Conservation (phyloP, 1,140 invertebrate species). For the Tetragnatha versicolor region DNA sequence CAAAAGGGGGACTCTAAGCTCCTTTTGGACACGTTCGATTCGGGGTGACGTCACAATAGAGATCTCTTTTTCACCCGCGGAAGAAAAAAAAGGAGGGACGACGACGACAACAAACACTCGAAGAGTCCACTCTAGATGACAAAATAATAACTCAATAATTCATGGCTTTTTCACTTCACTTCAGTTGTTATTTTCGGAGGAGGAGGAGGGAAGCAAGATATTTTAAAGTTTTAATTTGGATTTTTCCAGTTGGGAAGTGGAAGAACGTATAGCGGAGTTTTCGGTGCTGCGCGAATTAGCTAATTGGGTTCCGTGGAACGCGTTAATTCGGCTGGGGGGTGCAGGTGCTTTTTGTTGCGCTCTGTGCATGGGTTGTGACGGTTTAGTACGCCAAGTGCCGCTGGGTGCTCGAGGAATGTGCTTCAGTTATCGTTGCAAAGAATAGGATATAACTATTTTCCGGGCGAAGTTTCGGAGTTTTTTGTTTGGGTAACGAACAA, state of each 20-base stretch:
- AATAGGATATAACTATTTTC: too few relatives aligned
- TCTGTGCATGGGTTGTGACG: too few relatives aligned
- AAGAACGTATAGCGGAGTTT: too few relatives aligned
- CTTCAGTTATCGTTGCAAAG: too few relatives aligned
- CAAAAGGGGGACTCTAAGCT: slow-evolving; percentile 42
- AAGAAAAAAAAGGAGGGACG: slow-evolving; percentile 25
- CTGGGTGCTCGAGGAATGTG: too few relatives aligned
- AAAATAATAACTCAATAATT: slow-evolving; percentile 54
- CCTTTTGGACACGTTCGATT: slow-evolving; percentile 54
- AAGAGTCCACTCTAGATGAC: slow-evolving; percentile 52
- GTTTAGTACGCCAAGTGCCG: too few relatives aligned
- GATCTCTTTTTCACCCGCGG: neutral
- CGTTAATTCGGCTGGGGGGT: neutral
- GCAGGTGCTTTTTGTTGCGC: too few relatives aligned
- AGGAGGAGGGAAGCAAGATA: slow-evolving; percentile 4
- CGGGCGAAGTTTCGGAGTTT: too few relatives aligned
- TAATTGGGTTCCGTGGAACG: neutral
- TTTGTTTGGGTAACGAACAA: too few relatives aligned
- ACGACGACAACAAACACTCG: slow-evolving; percentile 47
- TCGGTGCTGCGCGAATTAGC: neutral
- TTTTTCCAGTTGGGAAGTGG: too few relatives aligned
- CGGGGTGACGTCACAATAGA: slow-evolving; percentile 36
- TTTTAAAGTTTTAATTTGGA: slow-evolving; percentile 42
- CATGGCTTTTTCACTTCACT: slow-evolving; percentile 38
- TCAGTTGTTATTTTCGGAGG: slow-evolving; percentile 25